Conservation (phyloP, 1,140 invertebrate species). For the Aphelenchoides fujianensis region DNA sequence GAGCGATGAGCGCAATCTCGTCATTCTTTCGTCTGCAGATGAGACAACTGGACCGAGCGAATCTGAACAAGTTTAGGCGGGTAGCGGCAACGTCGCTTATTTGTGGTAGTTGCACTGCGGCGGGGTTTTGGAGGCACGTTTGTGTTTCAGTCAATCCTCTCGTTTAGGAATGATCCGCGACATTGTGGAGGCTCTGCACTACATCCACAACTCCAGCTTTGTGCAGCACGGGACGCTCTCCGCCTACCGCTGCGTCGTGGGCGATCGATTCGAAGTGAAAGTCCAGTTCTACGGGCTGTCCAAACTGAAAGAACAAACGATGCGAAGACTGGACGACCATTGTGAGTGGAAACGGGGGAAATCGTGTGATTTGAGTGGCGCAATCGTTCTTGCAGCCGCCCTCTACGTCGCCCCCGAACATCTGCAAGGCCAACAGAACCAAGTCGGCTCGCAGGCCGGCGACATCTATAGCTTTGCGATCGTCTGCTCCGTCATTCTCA, state of each 20-base stretch:
- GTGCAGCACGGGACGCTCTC: constrained; percentile 14
- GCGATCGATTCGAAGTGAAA: constrained; percentile 28
- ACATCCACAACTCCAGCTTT: constrained; percentile 30
- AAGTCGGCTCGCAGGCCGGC: constrained; percentile 22
- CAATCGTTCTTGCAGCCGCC: not conserved
- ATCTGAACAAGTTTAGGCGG: constrained; percentile 32
- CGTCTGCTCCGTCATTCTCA: constrained; percentile 27
- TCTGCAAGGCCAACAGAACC: constrained; percentile 19
- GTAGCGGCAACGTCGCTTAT: constrained; percentile 9
- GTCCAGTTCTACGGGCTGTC: not conserved
- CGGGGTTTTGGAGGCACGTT: too few relatives aligned
- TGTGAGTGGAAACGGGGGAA: too few relatives aligned
- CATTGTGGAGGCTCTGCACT: constrained; percentile 9
- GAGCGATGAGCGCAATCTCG: constrained; percentile 8
- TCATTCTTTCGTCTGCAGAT: constrained; percentile 8
- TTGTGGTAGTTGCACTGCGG: constrained; percentile 22
- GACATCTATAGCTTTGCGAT: constrained; percentile 28
- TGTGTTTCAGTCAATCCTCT: not conserved
- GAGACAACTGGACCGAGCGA: constrained; percentile 16
- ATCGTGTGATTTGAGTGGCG: not conserved
- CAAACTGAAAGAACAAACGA: constrained; percentile 11
- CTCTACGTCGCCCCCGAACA: constrained; percentile 22
- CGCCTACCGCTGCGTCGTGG: constrained; percentile 16
- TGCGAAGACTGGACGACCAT: not conserved
- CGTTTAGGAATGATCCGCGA: constrained; percentile 11